phyloP scores from a whole-genome alignment of 2,888 invertebrate species.

The Taphrorychus bicolor region DNA sequence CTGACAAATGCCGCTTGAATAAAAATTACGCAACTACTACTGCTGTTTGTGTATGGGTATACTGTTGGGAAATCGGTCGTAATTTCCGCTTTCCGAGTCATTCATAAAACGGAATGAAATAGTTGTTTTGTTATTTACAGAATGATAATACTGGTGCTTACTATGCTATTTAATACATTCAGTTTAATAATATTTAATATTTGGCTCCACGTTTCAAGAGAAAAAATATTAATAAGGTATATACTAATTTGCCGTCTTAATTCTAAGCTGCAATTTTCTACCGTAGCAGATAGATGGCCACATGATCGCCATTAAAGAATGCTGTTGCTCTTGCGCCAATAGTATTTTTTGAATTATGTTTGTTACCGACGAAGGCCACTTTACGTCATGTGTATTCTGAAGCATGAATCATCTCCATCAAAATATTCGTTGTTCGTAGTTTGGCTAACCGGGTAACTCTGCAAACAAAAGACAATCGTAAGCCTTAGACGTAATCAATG shows the following conservation, averaged over 20 bases:
- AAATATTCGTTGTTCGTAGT: not conserved
- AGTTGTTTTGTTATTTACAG: conserved; percentile 17
- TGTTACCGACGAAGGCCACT: no score
- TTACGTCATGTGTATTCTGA: no score
- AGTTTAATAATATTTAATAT: not conserved
- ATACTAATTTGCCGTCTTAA: no score
- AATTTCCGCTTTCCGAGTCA: conserved; percentile 32
- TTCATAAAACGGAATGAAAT: conserved; percentile 31
- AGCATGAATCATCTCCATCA: no score
- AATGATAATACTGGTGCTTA: not conserved
- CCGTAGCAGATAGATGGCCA: no score
- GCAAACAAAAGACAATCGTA: not conserved
- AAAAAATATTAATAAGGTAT: no score
- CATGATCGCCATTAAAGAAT: no score
- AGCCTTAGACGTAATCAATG: conserved; percentile 11
- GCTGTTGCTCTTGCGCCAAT: no score
- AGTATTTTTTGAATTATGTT: no score
- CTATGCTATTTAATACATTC: not conserved
- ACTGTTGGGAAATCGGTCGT: conserved; percentile 36
- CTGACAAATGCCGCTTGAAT: conserved; percentile 23
- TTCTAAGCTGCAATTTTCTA: no score
- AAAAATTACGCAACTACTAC: conserved; percentile 18
- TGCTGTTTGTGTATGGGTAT: no score
- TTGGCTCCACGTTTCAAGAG: not conserved
- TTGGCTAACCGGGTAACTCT: not conserved